phyloP scores from a whole-genome alignment of 2,797 vertebrate species.

The Hydrophis major region DNA sequence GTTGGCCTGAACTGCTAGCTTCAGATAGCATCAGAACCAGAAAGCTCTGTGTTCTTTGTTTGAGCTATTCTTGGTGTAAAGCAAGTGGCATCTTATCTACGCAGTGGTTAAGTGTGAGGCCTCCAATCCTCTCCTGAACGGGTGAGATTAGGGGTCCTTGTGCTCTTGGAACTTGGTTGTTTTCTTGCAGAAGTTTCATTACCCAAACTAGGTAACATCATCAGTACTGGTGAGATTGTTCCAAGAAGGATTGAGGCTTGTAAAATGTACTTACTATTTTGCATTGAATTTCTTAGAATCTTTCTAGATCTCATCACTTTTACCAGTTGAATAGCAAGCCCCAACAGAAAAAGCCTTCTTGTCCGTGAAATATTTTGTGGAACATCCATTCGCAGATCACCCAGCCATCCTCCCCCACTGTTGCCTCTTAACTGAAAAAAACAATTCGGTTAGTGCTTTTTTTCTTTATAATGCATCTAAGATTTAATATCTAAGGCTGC shows the following conservation, averaged over 20 bases:
- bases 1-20: not conserved
- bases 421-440: not conserved
- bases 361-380: not conserved
- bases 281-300: not conserved
- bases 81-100: not conserved
- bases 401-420: not conserved
- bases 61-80: not conserved
- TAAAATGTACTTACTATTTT: not conserved
- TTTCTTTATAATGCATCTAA: not conserved
- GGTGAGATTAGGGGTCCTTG: not conserved
- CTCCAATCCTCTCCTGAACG: not conserved
- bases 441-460: not conserved
- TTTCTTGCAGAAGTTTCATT: not conserved
- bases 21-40: not conserved
- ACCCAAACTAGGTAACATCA: not conserved
- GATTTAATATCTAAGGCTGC: not conserved
- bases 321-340: not conserved
- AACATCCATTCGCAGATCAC: not conserved
- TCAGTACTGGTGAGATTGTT: not conserved
- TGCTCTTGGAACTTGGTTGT: not conserved
- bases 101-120: not conserved
- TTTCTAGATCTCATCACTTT: not conserved
- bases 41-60: not conserved
- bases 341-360: not conserved
- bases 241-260: not conserved